phyloP scores from a whole-genome alignment of 53 echinoderm and acorn worm genomes.

The Echinarachnius parma region DNA sequence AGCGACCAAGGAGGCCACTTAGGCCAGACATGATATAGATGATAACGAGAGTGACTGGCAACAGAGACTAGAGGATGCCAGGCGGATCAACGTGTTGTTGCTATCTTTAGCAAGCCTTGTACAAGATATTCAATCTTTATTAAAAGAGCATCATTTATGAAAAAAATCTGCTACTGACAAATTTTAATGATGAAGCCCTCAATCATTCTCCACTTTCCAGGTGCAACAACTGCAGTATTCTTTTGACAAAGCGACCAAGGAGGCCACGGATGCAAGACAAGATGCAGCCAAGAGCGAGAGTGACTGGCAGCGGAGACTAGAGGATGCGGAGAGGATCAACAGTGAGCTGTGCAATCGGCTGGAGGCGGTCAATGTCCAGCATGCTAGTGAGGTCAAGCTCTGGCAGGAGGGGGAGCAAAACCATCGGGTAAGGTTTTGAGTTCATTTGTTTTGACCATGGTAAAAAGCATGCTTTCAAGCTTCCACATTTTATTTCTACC shows the following conservation, averaged over 20 bases:
- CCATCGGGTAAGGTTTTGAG: no score
- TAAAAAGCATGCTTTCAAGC: no score
- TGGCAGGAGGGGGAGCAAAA: slow-evolving; percentile 34
- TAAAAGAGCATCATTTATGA: no score
- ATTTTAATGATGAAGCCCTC: no score
- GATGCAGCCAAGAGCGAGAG: background rate
- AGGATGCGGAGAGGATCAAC: slow-evolving; percentile 38
- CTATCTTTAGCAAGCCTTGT: no score
- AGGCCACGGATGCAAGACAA: slow-evolving; percentile 1
- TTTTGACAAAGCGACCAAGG: slow-evolving; percentile 44
- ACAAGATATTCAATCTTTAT: no score
- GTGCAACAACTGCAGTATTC: slow-evolving; percentile 61
- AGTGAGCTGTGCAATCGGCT: slow-evolving; percentile 34
- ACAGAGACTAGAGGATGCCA: slow-evolving; percentile 22
- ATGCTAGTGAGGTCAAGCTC: slow-evolving; percentile 24
- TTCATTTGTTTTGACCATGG: no score
- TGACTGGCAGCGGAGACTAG: slow-evolving; percentile 10
- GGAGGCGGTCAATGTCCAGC: slow-evolving; percentile 31
- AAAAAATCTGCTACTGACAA: no score
- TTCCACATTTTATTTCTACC: no score
- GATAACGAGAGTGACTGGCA: slow-evolving; percentile 5
- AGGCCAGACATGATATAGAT: background rate
- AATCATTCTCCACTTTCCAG: background rate
- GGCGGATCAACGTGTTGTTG: slow-evolving; percentile 33
- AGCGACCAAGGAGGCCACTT: slow-evolving; percentile 6